Evolutionary conservation across 2,888 invertebrate genomes (phyloP).

Genomic region (Exocentrus adspersus): DNA sequence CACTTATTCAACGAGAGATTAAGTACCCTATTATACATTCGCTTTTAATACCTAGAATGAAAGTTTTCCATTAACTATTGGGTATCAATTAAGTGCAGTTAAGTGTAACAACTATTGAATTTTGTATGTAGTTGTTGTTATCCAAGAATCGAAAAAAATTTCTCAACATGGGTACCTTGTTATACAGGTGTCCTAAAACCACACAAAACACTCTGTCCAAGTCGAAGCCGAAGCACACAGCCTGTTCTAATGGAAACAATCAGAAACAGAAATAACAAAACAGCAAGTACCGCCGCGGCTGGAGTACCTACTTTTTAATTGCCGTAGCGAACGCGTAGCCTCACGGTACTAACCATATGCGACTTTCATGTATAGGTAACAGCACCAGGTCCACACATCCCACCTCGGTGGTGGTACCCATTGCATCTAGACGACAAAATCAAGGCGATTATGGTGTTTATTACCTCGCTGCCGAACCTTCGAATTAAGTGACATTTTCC

Average conservation of each 20-base stretch:
- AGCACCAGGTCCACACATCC: not conserved
- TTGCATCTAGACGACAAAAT: constrained; percentile 16
- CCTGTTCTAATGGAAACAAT: not conserved
- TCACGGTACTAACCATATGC: constrained; percentile 6
- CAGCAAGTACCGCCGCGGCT: constrained; percentile 1
- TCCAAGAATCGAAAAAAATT: no score
- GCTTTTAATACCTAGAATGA: not conserved
- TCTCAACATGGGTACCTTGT: no score
- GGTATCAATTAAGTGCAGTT: no score
- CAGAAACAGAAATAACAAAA: constrained; percentile 12
- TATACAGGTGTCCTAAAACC: not conserved
- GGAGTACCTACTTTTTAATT: no score
- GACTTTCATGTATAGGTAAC: constrained; percentile 19
- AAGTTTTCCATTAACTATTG: no score
- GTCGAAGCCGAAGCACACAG: not conserved
- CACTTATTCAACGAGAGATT: not conserved
- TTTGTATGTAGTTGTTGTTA: no score
- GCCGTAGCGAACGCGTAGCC: not conserved
- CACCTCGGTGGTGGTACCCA: constrained; percentile 9
- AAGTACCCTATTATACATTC: not conserved
- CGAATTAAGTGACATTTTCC: constrained; percentile 20
- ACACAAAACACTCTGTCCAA: not conserved
- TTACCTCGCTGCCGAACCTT: constrained; percentile 23
- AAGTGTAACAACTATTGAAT: no score
- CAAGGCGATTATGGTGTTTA: constrained; percentile 22